A percentile compares a stretch with the other conserved stretches of the same genome.
Evolutionary conservation across 2,888 invertebrate genomes (phyloP).

Genomic region (Caenorhabditis macrosperma): DNA sequence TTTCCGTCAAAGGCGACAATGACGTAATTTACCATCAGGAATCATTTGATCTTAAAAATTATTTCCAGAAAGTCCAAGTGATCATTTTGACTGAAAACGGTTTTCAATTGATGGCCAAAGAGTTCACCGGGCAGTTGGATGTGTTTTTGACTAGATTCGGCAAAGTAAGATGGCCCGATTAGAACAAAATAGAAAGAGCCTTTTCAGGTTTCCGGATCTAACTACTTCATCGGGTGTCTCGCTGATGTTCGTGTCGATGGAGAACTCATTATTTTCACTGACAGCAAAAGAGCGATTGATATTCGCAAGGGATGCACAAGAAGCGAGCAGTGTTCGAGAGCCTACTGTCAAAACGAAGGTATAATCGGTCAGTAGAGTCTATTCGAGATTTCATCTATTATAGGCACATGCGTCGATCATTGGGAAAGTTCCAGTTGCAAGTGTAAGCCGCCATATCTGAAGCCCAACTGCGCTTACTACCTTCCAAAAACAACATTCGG

Average conservation of each 20-base stretch:
- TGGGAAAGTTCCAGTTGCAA: constrained; percentile 74
- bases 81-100: constrained; percentile 40
- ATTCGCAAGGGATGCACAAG: constrained; percentile 69
- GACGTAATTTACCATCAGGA: no score
- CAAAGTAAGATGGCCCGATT: constrained; percentile 48
- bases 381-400: not conserved
- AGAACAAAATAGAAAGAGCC: not conserved
- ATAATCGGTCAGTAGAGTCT: not conserved
- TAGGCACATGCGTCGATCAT: constrained; percentile 72
- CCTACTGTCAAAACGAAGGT: constrained; percentile 71
- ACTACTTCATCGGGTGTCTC: constrained; percentile 73
- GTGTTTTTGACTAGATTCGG: constrained; percentile 62
- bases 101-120: constrained; percentile 16
- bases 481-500: constrained; percentile 77
- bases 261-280: constrained; percentile 51
- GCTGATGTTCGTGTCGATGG: constrained; percentile 70
- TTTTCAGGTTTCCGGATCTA: constrained; percentile 49
- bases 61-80: constrained; percentile 40
- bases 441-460: constrained; percentile 74
- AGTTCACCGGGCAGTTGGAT: constrained; percentile 24
- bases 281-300: constrained; percentile 56
- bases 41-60: no score
- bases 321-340: constrained; percentile 68
- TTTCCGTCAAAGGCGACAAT: constrained; percentile 45
- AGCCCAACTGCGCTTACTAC: constrained; percentile 70